A percentile compares a stretch with the other conserved stretches of the same genome.
Evolutionary conservation across 2,797 vertebrate species (phyloP).

Genomic region (Nannoperca australis): DNA sequence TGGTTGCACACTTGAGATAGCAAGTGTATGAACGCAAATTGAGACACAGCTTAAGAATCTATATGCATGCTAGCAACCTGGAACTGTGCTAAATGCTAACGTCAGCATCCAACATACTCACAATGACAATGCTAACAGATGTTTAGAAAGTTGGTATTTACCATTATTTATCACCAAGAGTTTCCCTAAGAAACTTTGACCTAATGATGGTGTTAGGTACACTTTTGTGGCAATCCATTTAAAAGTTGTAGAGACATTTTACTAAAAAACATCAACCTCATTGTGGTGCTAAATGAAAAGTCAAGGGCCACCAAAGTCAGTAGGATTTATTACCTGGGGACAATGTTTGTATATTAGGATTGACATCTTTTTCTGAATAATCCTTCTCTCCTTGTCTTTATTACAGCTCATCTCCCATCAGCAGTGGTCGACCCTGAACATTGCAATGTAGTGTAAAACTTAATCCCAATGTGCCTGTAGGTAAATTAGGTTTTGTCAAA

Average conservation of each 20-base stretch:
- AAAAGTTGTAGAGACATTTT: background rate
- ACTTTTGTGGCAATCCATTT: too few species aligned
- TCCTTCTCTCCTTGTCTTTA: background rate
- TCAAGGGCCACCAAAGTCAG: background rate
- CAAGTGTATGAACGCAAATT: too few species aligned
- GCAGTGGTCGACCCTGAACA: slow-evolving; percentile 5
- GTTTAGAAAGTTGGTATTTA: background rate
- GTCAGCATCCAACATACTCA: background rate
- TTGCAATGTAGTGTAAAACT: background rate
- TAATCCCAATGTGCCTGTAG: slow-evolving; percentile 26
- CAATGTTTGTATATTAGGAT: background rate
- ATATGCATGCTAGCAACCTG: too few species aligned
- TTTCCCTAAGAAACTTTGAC: background rate
- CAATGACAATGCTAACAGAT: background rate
- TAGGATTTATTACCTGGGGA: background rate
- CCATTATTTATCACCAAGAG: background rate
- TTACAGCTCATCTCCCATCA: slow-evolving; percentile 1
- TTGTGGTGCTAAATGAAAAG: too few species aligned
- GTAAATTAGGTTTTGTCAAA: slow-evolving; percentile 22
- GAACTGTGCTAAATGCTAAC: background rate
- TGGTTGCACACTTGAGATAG: too few species aligned
- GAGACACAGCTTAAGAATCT: too few species aligned
- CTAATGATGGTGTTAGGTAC: background rate
- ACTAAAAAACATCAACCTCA: background rate
- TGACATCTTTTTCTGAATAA: slow-evolving; percentile 8